These are phyloP conservation scores for Scrobipalpa costella DNA, from an alignment of 2,888 invertebrate genomes.

Conservation along the genomic window DNA sequence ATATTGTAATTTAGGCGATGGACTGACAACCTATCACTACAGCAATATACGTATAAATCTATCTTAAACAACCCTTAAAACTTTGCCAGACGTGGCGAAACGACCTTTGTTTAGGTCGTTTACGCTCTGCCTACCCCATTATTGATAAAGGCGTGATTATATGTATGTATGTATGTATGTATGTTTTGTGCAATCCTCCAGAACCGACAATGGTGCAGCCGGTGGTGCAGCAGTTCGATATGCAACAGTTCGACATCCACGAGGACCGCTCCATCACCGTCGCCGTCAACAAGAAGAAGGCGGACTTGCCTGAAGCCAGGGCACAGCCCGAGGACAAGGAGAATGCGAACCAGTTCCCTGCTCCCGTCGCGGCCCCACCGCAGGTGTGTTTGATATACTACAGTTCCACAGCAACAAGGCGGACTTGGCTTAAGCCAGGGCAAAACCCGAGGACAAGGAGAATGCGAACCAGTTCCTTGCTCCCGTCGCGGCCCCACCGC, in stretches of 20 bases:
- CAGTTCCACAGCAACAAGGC: slow-evolving; percentile 65
- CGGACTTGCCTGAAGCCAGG: slow-evolving; percentile 52
- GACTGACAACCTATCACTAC: too few species aligned
- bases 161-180: too few species aligned
- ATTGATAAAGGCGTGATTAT: too few species aligned
- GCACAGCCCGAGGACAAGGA: slow-evolving; percentile 63
- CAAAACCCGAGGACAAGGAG: slow-evolving; percentile 63
- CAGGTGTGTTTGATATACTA: too few species aligned
- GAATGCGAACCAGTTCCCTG: slow-evolving; percentile 63
- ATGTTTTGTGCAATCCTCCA: slow-evolving; percentile 31
- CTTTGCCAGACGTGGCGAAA: too few species aligned
- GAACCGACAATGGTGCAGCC: slow-evolving; percentile 74
- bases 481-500: slow-evolving; percentile 46
- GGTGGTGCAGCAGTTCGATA: slow-evolving; percentile 69
- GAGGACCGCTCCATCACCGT: slow-evolving; percentile 76
- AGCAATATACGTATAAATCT: too few species aligned
- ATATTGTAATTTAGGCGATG: too few species aligned
- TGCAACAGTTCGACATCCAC: slow-evolving; percentile 74
- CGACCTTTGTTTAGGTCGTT: too few species aligned
- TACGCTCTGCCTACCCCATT: too few species aligned
- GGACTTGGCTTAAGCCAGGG: slow-evolving; percentile 52
- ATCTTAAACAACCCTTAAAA: too few species aligned
- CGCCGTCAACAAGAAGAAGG: slow-evolving; percentile 67
- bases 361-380: slow-evolving; percentile 45
- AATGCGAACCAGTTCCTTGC: slow-evolving; percentile 64